Conservation (phyloP, 1,140 invertebrate genomes). For the Linepithema humile region DNA sequence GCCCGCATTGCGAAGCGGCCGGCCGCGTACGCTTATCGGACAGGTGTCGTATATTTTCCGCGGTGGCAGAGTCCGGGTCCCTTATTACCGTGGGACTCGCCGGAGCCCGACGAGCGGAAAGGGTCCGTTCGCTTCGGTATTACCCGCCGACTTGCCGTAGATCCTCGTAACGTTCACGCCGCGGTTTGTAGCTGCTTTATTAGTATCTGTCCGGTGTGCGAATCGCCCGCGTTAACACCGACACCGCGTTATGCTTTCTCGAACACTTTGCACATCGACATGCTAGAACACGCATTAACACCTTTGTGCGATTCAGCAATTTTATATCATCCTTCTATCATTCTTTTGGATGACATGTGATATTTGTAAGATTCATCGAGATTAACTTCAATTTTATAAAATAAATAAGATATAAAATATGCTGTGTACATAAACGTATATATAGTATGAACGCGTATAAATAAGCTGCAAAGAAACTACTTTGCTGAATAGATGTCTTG, state of each 20-base stretch:
- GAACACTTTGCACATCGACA: not conserved
- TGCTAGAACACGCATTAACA: not conserved
- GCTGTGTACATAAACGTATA: not conserved
- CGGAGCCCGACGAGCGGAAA: not conserved
- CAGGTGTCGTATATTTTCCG: slow-evolving; percentile 61
- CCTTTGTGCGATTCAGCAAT: not conserved
- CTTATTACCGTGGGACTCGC: slow-evolving; percentile 55
- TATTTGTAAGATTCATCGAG: not conserved
- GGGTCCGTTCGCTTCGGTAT: slow-evolving; percentile 13
- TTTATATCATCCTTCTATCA: not conserved
- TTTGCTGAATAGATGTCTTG: not conserved
- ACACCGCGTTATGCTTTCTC: not conserved
- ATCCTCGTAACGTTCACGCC: not conserved
- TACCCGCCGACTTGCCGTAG: not conserved
- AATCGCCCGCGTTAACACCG: not conserved
- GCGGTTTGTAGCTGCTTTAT: slow-evolving; percentile 37
- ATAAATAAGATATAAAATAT: no score
- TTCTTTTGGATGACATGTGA: not conserved
- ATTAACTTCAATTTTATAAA: not conserved
- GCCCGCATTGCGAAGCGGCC: slow-evolving; percentile 15
- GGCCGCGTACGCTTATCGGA: slow-evolving; percentile 54
- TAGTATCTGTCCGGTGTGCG: not conserved
- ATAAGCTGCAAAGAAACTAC: not conserved
- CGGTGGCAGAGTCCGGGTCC: slow-evolving; percentile 32
- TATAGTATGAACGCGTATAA: not conserved